Conservation (phyloP, 2,113 vertebrate genomes). For the Pseudonaja textilis region DNA sequence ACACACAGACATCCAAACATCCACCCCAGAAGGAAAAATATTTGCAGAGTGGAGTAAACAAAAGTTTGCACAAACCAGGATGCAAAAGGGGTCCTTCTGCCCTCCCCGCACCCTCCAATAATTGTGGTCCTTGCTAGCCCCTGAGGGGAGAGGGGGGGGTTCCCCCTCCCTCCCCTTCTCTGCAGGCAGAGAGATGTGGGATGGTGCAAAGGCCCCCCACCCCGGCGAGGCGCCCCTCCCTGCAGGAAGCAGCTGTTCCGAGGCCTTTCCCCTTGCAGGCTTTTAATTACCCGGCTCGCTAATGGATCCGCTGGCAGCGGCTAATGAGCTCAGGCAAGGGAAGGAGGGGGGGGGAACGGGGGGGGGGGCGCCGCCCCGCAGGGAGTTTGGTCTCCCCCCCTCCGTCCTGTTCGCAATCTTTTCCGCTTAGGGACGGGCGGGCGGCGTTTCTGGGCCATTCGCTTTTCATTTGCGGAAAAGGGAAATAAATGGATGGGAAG, state of each 20-base stretch:
- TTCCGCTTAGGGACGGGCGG: not conserved
- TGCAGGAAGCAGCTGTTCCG: not conserved
- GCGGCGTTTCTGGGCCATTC: not conserved
- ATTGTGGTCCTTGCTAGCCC: not conserved
- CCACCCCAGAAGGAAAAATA: not conserved
- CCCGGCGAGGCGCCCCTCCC: not conserved
- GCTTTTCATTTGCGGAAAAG: not conserved
- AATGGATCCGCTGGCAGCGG: conserved; percentile 4
- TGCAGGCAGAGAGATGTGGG: not conserved
- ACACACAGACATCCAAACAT: not conserved
- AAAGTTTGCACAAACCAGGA: not conserved
- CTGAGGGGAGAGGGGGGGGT: not conserved
- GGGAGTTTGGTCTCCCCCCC: not conserved
- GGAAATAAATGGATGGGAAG: not conserved
- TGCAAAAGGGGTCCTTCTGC: not conserved
- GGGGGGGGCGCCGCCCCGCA: not conserved
- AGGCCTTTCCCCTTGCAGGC: not conserved
- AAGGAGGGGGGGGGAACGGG: accelerated
- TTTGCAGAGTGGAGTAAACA: not conserved
- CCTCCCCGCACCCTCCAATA: not conserved
- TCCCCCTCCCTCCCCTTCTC: not conserved
- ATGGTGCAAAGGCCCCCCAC: not conserved
- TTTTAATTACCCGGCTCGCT: not conserved
- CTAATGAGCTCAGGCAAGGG: conserved; percentile 1
- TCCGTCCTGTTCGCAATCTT: not conserved